These are phyloP conservation scores for Deilephila porcellus DNA, from an alignment of 2,888 invertebrate species.

Conservation along the genomic window DNA sequence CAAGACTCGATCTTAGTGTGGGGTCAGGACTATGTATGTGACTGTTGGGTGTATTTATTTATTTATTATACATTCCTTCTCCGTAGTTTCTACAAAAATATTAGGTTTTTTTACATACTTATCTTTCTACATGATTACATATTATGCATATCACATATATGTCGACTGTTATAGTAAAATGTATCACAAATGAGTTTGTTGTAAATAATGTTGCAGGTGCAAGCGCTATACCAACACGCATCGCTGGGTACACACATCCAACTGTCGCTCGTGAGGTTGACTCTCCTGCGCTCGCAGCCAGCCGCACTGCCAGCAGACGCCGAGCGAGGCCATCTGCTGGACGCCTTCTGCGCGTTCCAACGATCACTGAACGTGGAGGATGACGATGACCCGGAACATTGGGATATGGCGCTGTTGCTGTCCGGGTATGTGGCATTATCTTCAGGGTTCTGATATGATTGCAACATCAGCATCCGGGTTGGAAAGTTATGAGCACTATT, in stretches of 20 bases:
- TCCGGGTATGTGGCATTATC: constrained; percentile 83
- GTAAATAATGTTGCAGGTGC: constrained; percentile 81
- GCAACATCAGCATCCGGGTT: no score
- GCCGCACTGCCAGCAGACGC: constrained; percentile 85
- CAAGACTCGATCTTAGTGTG: no score
- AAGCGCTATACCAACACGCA: constrained; percentile 91
- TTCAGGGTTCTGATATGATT: no score
- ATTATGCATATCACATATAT: no score
- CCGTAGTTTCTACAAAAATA: no score
- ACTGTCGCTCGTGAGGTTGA: constrained; percentile 88
- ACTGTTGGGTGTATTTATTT: no score
- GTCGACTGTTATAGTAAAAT: no score
- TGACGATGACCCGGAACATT: constrained; percentile 89
- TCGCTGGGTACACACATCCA: constrained; percentile 88
- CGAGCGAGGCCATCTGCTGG: constrained; percentile 88
- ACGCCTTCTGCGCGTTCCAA: constrained; percentile 90
- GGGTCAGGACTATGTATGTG: no score
- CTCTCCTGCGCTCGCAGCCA: constrained; percentile 88
- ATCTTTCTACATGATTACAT: no score
- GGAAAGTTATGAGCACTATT: no score
- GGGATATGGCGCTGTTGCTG: constrained; percentile 92
- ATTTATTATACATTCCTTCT: no score
- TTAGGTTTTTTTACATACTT: no score
- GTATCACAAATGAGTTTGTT: not conserved
- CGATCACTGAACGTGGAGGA: constrained; percentile 86